Base-by-base conservation (phyloP, 2,888 invertebrate species). In the Brachylomia viminalis region DNA sequence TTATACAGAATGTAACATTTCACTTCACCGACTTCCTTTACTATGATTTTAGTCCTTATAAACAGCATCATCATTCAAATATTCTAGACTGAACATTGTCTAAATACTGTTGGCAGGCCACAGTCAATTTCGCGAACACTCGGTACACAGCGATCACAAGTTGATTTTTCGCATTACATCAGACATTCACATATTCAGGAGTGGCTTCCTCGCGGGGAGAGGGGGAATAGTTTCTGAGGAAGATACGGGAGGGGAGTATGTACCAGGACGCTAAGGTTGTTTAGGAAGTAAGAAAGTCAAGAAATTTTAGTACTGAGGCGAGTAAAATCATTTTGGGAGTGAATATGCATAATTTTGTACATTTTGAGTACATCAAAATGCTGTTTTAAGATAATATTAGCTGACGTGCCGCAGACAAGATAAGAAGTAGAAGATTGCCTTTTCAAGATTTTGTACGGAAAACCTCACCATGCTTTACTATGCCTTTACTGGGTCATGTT, bases 141-240 rank as follows among this genome's bases (percentile, higher is more conserved):
- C 64, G 77, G 79, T 79, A 79, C 92, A 92, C 91, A 92, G 87
- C 93, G 92, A 94, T 94, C 94, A 92, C 88, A 87, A 93, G 95
- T 95, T 95, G 95, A 94, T 95, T 95, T 95, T 95, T 94, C 92
- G 91, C 93, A 95, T 95, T 94, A 95, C 93, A 93, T 92, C 92
- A 91, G 88, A 88, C 91, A 90, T 92, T 93, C 93, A 93, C 91
- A 94, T 93, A 93, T 93, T 93, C 93, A 89, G 90, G 88, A 88
- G 89, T 84, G 80, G 86, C 87, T 89, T 88, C 87, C 89, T 87
- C 82, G 86, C 65, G 80, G 73, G 69, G 82, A 80, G 69, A 59
- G 52, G 38, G 74, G 79, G 72, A 77, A 84, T 89, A 88, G 86
- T 86, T 89, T 88, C 20, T 76, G 54, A 17, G 33, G 66, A 52